Evolutionary conservation across 2,797 vertebrate species (phyloP), one percentile per base, ranked within the genome.

Genomic region (Poliocrania exsul): DNA sequence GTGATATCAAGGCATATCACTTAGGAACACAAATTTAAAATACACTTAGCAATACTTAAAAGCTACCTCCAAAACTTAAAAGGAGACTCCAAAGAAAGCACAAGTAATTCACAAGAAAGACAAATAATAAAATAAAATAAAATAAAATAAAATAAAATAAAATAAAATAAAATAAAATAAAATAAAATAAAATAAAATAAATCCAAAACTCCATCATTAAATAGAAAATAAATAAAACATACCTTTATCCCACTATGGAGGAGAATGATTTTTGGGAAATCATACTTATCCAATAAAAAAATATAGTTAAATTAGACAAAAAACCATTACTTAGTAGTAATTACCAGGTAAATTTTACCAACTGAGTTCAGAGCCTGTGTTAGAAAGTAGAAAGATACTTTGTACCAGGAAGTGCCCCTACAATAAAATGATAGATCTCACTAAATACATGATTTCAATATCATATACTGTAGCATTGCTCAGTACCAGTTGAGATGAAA

Each of bases 231-330:
- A 69, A 4, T 49, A 49, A 75, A 87, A 72, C 2, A 12, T 29
- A 24, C 5, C 6, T 42, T 18, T 35, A 33, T 46, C 7, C 23
- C 29, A 1, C 37, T 31, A 13, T 4, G 4, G 10, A 1, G 8
- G 15, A n/a, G n/a, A 64, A 79, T 4, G 18, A 53, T 28, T 91
- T 88, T 35, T 72, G 16, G 7, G 47, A 93, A 79, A 60, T n/a
- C 4, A 1, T 64, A 57, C 56, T 71, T 69, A 58, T n/a, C 3
- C 3, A 83, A 35, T 11, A 89, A 86, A 49, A 60, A 46, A 53
- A 44, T 9, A 20, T 6, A 44, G 6, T n/a, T 50, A 44, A 31
- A 60, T 56, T 49, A 67, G 20, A 37, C n/a, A 91, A 81, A 91
- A 81, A 86, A 57, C 2, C 6, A 70, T 16, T 60, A 31, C 4